Evolutionary conservation across 2,113 vertebrate species (phyloP), one percentile per base, ranked within the genome.

Genomic region (Emydocephalus ijimae): DNA sequence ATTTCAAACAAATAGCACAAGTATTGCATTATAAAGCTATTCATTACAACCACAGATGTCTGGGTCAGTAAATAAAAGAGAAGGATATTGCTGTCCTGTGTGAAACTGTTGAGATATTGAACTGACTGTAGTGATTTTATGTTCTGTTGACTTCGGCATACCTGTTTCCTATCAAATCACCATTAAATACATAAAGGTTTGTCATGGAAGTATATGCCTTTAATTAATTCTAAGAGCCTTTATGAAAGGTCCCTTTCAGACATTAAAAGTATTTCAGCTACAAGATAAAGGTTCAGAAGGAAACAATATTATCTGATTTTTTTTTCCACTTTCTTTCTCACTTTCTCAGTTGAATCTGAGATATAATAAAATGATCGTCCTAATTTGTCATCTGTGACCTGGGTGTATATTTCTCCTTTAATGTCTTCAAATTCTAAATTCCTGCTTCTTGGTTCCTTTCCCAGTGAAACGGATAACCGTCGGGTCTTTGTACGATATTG

Each of bases 301-400:
- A 94, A 18, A 57, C 9, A 89, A 18, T 26, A 45, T 92, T 96
- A 86, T 86, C 57, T 55, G 57, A 85, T n/a, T 92, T 87, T 94
- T 95, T 95, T 92, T 2, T 5, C 12, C 91, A 94, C 87, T 93
- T 89, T 88, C 96, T 86, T 24, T 91, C 91, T 39, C 34, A 55
- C 93, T 93, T 94, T 90, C 52, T 92, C 81, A 89, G 5, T 93
- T 94, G 97, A 95, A 96, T 94, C 52, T 95, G 94, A 96, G 61
- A 21, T 91, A 87, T 92, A 92, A 92, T 93, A 92, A 92, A 69
- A 85, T 94, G 64, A 94, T 24, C 94, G 94, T 52, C 15, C 39
- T 48, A 85, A 11, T 45, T 85, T 93, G 14, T 85, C 89, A 59
- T 91, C 88, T 34, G 39, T 23, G 34, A 85, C 92, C 93, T 92